Percentiles rank a stretch among this genome's conserved stretches.
Evolutionary conservation across 1,140 invertebrate genomes (phyloP).

Genomic region (Tetramorium alpestre): DNA sequence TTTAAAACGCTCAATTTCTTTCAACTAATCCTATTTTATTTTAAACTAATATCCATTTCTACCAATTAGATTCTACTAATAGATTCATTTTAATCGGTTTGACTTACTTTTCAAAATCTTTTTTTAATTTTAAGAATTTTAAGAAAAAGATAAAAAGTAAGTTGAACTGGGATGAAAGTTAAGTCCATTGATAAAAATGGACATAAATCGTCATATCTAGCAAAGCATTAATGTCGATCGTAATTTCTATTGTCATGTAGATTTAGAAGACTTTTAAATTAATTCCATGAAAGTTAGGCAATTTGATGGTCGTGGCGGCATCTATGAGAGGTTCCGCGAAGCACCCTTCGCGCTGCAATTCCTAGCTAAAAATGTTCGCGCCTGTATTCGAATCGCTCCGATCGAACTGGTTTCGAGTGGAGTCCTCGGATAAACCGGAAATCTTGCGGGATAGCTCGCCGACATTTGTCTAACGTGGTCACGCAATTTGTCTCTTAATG

Average conservation of each 20-base stretch:
- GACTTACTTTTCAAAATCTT: no score
- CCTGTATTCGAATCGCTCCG: slow-evolving; percentile 4
- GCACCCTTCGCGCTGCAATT: not conserved
- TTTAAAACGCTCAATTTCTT: not conserved
- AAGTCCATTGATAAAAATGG: no score
- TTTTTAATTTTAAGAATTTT: no score
- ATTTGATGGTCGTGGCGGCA: slow-evolving; percentile 42
- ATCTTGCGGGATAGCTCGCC: slow-evolving; percentile 36
- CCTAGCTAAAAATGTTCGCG: slow-evolving; percentile 42
- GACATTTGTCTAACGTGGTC: slow-evolving; percentile 58
- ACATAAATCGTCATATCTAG: not conserved
- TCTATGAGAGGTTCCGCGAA: not conserved
- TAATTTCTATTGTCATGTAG: not conserved
- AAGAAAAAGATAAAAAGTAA: no score
- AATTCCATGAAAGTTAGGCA: not conserved
- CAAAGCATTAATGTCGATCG: not conserved
- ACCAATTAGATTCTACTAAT: no score
- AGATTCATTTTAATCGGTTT: no score
- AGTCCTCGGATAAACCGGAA: slow-evolving; percentile 27
- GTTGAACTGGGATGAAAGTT: no score
- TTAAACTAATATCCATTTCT: not conserved
- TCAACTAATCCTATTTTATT: not conserved
- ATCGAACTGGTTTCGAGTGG: slow-evolving; percentile 54
- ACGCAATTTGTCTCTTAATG: slow-evolving; percentile 65
- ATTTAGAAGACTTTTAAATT: not conserved